A percentile compares a stretch with the other conserved stretches of the same genome.
These are phyloP conservation scores for Cyanoliseus patagonus DNA, from an alignment of 2,113 vertebrate genomes.

Conservation along the genomic window DNA sequence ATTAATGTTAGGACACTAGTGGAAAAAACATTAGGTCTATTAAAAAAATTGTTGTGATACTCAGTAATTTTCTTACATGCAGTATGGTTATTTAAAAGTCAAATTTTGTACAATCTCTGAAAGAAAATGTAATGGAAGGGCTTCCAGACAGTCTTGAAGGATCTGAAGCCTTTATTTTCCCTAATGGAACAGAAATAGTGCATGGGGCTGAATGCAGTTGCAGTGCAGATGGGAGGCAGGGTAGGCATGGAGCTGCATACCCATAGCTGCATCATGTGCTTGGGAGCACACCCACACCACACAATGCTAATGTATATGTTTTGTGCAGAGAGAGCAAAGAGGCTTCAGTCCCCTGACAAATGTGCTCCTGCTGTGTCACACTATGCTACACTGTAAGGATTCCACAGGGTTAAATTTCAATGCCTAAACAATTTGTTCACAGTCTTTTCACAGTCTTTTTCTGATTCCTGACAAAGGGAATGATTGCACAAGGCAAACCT, in stretches of 20 bases:
- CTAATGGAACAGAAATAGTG: neutral
- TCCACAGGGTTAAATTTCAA: constrained; percentile 67
- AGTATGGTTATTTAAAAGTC: neutral
- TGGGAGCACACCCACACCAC: constrained; percentile 9
- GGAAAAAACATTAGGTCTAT: neutral
- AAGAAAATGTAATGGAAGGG: neutral
- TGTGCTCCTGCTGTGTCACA: constrained; percentile 58
- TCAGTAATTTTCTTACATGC: neutral
- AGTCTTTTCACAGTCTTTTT: constrained; percentile 65
- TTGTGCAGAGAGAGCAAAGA: constrained; percentile 23
- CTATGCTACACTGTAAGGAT: constrained; percentile 62
- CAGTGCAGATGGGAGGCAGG: neutral
- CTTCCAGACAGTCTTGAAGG: neutral
- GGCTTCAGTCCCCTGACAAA: constrained; percentile 50
- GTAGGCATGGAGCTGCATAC: neutral
- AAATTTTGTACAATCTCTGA: neutral
- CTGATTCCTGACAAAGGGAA: constrained; percentile 60
- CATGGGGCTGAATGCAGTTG: neutral
- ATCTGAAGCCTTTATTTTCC: neutral
- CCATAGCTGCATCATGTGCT: neutral
- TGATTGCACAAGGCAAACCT: constrained; percentile 61
- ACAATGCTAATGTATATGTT: constrained; percentile 53
- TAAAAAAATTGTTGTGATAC: neutral
- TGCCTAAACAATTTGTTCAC: constrained; percentile 65
- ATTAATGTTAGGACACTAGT: neutral